Conservation (phyloP, 2,113 vertebrate species). For the Caranx ignobilis region DNA sequence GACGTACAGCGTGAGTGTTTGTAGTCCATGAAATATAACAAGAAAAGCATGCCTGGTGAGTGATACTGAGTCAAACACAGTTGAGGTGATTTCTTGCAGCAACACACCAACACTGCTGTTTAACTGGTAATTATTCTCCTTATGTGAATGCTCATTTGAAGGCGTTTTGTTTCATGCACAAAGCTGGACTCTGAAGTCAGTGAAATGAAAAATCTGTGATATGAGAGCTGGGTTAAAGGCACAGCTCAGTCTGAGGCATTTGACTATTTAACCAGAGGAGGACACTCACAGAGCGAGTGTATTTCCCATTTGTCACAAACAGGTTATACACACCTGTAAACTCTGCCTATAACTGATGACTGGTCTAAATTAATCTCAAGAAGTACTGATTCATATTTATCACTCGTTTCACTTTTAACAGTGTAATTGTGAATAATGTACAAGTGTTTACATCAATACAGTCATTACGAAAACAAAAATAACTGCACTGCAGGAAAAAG, state of each 20-base stretch:
- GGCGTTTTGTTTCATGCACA: not conserved
- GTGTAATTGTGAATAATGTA: not conserved
- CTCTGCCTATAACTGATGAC: not conserved
- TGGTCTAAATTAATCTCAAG: not conserved
- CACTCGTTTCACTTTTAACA: not conserved
- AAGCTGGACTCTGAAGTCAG: not conserved
- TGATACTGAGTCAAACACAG: conserved; percentile 1
- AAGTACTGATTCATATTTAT: not conserved
- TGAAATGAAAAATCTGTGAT: not conserved
- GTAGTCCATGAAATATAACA: not conserved
- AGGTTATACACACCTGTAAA: not conserved
- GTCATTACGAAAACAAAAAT: no score
- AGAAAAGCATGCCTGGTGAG: conserved; percentile 38
- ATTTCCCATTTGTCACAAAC: not conserved
- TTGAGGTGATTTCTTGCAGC: not conserved
- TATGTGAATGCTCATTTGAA: not conserved
- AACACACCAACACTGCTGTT: not conserved
- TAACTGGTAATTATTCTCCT: not conserved
- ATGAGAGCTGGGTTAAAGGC: not conserved
- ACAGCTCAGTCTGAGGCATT: not conserved
- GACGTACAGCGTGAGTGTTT: not conserved
- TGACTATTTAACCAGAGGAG: not conserved
- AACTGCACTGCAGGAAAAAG: no score
- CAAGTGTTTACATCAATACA: no score
- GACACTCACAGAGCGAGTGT: not conserved